Conservation (phyloP, 1,140 invertebrate species). For the Cataglyphis hispanica region DNA sequence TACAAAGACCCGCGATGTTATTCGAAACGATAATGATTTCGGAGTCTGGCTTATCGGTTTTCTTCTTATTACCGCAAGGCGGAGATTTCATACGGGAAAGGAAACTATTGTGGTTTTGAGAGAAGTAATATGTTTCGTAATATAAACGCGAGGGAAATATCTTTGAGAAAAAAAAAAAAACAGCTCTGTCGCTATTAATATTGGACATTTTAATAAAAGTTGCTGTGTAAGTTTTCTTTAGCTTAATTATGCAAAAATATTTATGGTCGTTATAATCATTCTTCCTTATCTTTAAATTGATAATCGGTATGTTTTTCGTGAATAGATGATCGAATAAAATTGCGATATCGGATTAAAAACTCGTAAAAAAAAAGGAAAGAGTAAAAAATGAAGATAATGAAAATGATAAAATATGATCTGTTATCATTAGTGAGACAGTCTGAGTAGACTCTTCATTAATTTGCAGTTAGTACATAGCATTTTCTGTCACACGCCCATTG, state of each 20-base stretch:
- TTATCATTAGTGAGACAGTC: background rate
- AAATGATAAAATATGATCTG: background rate
- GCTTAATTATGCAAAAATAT: background rate
- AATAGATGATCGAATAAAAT: background rate
- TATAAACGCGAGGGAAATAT: slow-evolving; percentile 1
- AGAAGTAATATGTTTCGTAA: slow-evolving; percentile 31
- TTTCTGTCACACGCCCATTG: background rate
- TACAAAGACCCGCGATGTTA: slow-evolving; percentile 39
- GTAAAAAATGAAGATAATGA: background rate
- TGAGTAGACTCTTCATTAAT: background rate
- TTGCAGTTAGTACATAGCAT: background rate
- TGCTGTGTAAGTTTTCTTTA: background rate
- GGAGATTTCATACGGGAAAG: background rate
- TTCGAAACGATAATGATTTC: slow-evolving; percentile 55
- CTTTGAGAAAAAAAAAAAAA: background rate
- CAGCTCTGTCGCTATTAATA: background rate
- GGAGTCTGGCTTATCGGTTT: slow-evolving; percentile 51
- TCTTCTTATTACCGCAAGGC: slow-evolving; percentile 35
- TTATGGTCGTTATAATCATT: background rate
- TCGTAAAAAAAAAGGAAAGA: background rate
- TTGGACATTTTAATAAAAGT: slow-evolving; percentile 6
- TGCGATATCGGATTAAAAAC: background rate
- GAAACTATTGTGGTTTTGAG: slow-evolving; percentile 23
- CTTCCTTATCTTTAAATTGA: background rate
- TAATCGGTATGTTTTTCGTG: background rate